phyloP scores from a whole-genome alignment of 2,797 vertebrate genomes.

The Thalassophryne amazonica region DNA sequence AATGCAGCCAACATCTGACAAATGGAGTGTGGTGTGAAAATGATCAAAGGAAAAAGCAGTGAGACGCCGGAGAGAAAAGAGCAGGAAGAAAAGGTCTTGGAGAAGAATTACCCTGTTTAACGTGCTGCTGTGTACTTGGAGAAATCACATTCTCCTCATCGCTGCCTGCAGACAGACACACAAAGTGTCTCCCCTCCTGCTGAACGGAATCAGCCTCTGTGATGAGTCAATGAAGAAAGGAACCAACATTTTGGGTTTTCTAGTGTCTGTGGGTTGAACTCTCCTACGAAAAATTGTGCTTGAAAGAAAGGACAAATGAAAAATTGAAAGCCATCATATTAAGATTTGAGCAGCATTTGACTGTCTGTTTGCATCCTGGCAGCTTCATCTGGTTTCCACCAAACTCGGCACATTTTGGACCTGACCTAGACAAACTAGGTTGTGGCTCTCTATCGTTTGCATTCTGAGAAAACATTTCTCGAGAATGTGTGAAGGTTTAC shows the following conservation, averaged over 20 bases:
- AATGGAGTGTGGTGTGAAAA: slow-evolving; percentile 36
- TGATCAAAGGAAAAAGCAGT: slow-evolving; percentile 35
- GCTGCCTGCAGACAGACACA: background rate
- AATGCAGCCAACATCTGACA: slow-evolving; percentile 38
- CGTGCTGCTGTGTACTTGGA: slow-evolving; percentile 23
- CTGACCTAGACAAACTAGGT: too few species aligned
- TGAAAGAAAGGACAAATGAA: background rate
- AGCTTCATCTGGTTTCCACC: too few species aligned
- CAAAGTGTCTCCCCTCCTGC: slow-evolving; percentile 11
- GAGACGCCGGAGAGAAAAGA: background rate
- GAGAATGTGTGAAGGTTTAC: too few species aligned
- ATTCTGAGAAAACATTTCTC: too few species aligned
- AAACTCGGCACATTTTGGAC: too few species aligned
- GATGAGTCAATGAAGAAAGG: background rate
- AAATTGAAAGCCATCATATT: too few species aligned
- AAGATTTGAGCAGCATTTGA: too few species aligned
- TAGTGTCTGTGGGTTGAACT: background rate
- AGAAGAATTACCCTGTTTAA: slow-evolving; percentile 18
- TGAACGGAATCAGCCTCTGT: background rate
- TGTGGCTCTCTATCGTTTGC: too few species aligned
- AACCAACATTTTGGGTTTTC: background rate
- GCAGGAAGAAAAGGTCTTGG: background rate
- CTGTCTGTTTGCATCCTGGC: too few species aligned
- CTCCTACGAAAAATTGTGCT: background rate
- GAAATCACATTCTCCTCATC: background rate